These are phyloP conservation scores for Hippocampus kuda DNA, from an alignment of 2,797 vertebrate genomes.

Conservation along the genomic window DNA sequence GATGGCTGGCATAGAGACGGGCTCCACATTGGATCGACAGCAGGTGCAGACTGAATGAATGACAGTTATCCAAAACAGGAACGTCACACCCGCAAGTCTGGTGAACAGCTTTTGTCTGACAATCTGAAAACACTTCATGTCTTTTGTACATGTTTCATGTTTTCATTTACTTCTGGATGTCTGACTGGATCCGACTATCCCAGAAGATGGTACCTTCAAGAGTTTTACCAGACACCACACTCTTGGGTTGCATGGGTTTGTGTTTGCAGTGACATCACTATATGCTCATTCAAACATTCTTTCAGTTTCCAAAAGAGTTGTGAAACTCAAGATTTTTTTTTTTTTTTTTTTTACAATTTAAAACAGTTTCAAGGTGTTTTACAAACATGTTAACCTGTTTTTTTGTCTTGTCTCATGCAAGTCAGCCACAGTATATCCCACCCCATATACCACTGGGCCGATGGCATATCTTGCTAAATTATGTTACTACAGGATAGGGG, in stretches of 20 bases:
- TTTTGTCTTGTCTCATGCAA: not conserved
- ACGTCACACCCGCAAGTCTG: slow-evolving; percentile 30
- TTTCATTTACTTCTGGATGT: slow-evolving; percentile 11
- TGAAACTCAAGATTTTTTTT: not conserved
- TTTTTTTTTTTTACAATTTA: not conserved
- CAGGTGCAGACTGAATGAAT: slow-evolving; percentile 21
- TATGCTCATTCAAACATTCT: not conserved
- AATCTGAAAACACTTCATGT: slow-evolving; percentile 47
- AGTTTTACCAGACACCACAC: not conserved
- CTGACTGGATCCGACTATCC: slow-evolving; percentile 10
- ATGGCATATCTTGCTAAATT: not conserved
- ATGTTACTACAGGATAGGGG: not conserved
- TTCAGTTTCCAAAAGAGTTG: not conserved
- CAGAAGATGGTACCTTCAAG: slow-evolving; percentile 6
- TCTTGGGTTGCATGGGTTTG: not conserved
- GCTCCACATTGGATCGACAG: slow-evolving; percentile 3
- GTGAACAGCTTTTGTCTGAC: slow-evolving; percentile 52
- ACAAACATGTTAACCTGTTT: not conserved
- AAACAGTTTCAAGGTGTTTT: not conserved
- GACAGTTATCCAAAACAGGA: slow-evolving; percentile 30
- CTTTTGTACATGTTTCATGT: slow-evolving; percentile 8
- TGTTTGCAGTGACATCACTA: not conserved
- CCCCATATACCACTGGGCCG: not conserved
- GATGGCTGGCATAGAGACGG: slow-evolving; percentile 35
- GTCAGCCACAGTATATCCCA: not conserved